Conservation (phyloP, 2,888 invertebrate genomes). For the Eudasyphora cyanicolor region DNA sequence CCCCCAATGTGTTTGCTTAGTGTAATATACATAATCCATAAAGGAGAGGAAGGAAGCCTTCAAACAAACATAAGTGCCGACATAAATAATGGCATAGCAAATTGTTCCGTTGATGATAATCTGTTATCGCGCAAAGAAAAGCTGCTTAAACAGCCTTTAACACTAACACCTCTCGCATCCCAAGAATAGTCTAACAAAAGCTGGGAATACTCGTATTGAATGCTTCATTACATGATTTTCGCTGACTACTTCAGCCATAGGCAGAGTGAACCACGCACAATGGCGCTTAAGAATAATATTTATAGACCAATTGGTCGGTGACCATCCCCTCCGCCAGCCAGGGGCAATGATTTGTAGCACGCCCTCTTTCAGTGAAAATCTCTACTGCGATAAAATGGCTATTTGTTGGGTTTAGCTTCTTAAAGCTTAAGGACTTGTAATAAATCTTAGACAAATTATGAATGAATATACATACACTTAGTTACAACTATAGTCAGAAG, state of each 20-base stretch:
- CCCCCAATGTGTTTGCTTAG: too few species aligned
- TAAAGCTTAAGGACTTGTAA: neutral
- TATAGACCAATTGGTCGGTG: neutral
- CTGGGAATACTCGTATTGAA: neutral
- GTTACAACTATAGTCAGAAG: neutral
- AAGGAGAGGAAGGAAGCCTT: neutral
- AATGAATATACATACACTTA: conserved; percentile 9
- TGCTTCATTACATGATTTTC: neutral
- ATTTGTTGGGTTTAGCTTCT: neutral
- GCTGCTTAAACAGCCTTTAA: neutral
- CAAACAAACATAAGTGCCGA: neutral
- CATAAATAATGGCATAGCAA: neutral
- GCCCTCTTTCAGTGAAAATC: neutral
- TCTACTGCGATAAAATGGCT: conserved; percentile 1
- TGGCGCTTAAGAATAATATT: conserved; percentile 4
- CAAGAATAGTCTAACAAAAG: too few species aligned
- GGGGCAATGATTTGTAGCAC: too few species aligned
- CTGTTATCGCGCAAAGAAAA: neutral
- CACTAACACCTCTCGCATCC: neutral
- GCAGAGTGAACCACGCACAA: too few species aligned
- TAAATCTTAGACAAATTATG: conserved; percentile 16
- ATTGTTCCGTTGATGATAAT: neutral
- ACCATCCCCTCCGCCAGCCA: neutral
- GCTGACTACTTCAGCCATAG: neutral
- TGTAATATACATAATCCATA: too few species aligned